Evolutionary conservation across 2,797 vertebrate genomes (phyloP), one percentile per base, ranked within the genome.

Genomic region (Oryzias dopingdopingensis): DNA sequence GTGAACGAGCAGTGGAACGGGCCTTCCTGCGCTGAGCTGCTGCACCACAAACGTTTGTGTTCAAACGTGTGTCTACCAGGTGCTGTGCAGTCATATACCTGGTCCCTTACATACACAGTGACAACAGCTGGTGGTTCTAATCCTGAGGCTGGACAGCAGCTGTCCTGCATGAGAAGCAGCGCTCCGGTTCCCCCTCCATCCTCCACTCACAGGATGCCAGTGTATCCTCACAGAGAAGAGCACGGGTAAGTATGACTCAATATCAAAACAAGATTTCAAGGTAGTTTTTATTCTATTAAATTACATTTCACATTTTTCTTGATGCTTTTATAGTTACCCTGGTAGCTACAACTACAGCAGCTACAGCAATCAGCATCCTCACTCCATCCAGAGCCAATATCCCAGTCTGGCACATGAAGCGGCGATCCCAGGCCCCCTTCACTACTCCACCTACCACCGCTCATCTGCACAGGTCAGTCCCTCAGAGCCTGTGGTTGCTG

Each of bases 21-120:
- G 48, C 69, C 67, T 81, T 52, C 58, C 49, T 22, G 56, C 72
- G 70, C 65, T 29, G 72, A 74, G 76, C 60, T 74, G 43, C 62
- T 72, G 62, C 68, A 64, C 77, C 63, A 80, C 81, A 84, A 85
- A 75, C 86, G 62, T 88, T 67, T 89, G 79, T 90, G 82, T 89
- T 72, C 76, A 62, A 84, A 82, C 86, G 84, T 90, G 80, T 91
- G 89, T 91, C 86, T 89, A 82, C 74, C 90, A 99, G 97, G 96
- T 81, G 94, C 95, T 72, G 96, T 99, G 96, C 97, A 99, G 89
- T 99, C 97, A 85, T 99, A 99, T 83, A 99, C 96, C 4, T 99
- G 97, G 97, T 99, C 97, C 77, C 96, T 99, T 85, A 99, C 97
- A 42, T 99, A 99, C 89, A 99, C 97, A 51, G 96, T 99, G 92